Base-by-base conservation (phyloP, 2,797 vertebrate genomes). In the Florisuga fusca region DNA sequence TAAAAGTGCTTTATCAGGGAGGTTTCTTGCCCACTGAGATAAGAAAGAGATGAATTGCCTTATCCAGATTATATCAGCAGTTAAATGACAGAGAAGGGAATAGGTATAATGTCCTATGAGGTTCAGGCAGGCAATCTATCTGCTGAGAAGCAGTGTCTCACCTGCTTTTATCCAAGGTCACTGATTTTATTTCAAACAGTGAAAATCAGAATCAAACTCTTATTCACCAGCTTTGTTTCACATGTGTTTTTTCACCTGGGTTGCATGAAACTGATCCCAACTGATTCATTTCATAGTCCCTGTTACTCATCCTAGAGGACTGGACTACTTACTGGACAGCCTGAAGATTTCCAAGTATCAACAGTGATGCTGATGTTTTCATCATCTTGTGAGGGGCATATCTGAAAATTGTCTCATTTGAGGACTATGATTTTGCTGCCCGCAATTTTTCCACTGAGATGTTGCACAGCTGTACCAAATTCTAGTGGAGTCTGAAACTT, bases 341-440 rank as follows among this genome's bases (percentile, higher is more conserved):
- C 84, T 86, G 66, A 50, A 84, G 79, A 58, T 83, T 81, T 89
- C 76, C 55, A 34, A 2, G 5, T 86, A 86, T 92, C 0, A 2
- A 67, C 78, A 75, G 3, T 19, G 68, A 53, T 77, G 36, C 69
- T 79, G 67, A n/a, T 69, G 75, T 69, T 94, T 89, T 89, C 76
- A 33, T 74, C 81, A 72, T 89, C 85, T 80, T 0, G 0, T 77
- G 76, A 80, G 63, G 92, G 73, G 41, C 51, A 74, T 55, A 83
- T 83, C 87, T 94, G 93, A 96, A 94, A 94, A 93, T 71, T 78
- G 61, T 53, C 82, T 96, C 84, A 94, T 89, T 86, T 90, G 86
- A 90, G 51, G 75, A 51, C 59, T 34, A 15, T 94, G 94, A 89
- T 89, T 91, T 94, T 90, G 87, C 68, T 63, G 91, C 93, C 63